A percentile compares a stretch with the other conserved stretches of the same genome.
These are phyloP conservation scores for Drosophila paramelanica DNA, from an alignment of 2,888 invertebrate genomes.

Conservation along the genomic window DNA sequence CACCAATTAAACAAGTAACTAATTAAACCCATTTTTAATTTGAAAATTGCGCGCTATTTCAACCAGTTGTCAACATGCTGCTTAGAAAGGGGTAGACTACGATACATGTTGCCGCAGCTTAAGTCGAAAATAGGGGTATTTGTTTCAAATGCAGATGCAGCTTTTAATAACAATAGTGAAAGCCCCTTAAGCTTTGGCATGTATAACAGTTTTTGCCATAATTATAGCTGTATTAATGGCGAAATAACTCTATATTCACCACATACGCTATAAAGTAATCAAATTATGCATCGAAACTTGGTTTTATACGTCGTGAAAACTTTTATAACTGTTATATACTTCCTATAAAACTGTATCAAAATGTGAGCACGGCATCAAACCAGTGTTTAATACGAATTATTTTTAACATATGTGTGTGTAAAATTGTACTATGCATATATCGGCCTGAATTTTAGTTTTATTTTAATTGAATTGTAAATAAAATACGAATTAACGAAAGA, in stretches of 20 bases:
- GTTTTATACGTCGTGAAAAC: neutral
- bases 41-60: slow-evolving; percentile 27
- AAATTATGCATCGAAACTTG: neutral
- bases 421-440: too few relatives aligned
- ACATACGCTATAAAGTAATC: slow-evolving; percentile 11
- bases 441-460: too few relatives aligned
- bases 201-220: neutral
- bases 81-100: slow-evolving; percentile 25
- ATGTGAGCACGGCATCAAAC: neutral
- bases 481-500: too few relatives aligned
- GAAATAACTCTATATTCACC: slow-evolving; percentile 8
- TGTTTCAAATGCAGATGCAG: slow-evolving; percentile 2
- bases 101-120: slow-evolving; percentile 17
- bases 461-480: too few relatives aligned
- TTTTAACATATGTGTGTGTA: too few relatives aligned
- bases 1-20: too few relatives aligned
- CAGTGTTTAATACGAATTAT: too few relatives aligned
- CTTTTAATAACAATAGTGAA: neutral
- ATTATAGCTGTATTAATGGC: neutral
- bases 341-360: neutral
- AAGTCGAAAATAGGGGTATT: neutral
- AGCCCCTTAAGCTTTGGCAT: neutral
- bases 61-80: slow-evolving; percentile 32
- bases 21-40: neutral
- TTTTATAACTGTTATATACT: slow-evolving; percentile 1